These are phyloP conservation scores for Ammodytes dubius DNA, from an alignment of 2,113 vertebrate species.

Conservation along the genomic window DNA sequence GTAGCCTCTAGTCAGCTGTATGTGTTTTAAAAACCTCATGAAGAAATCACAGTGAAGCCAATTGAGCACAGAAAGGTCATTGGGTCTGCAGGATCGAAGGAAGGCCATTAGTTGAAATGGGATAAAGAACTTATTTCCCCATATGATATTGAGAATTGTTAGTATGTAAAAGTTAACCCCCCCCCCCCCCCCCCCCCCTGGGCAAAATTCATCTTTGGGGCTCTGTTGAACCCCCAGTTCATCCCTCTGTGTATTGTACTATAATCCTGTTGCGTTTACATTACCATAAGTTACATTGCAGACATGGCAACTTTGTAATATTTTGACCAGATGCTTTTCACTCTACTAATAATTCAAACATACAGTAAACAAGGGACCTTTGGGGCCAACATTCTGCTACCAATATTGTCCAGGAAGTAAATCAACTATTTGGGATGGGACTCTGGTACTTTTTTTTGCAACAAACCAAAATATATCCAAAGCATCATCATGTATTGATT, in stretches of 20 bases:
- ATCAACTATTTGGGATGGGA: neutral
- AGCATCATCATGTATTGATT: no score
- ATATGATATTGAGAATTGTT: neutral
- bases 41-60: neutral
- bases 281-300: neutral
- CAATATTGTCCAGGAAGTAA: neutral
- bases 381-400: neutral
- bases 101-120: neutral
- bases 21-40: neutral
- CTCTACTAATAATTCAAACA: neutral
- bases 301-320: neutral
- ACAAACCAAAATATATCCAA: no score
- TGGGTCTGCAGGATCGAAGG: neutral
- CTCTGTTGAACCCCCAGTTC: neutral
- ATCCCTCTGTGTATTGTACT: neutral
- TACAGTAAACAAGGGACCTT: neutral
- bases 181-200: no score
- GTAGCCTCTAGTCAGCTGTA: neutral
- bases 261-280: neutral
- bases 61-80: neutral
- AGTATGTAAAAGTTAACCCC: no score
- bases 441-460: neutral
- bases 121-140: neutral
- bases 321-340: neutral
- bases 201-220: no score